These are phyloP conservation scores for Heptranchias perlo DNA, from an alignment of 2,113 vertebrate genomes.

Conservation along the genomic window DNA sequence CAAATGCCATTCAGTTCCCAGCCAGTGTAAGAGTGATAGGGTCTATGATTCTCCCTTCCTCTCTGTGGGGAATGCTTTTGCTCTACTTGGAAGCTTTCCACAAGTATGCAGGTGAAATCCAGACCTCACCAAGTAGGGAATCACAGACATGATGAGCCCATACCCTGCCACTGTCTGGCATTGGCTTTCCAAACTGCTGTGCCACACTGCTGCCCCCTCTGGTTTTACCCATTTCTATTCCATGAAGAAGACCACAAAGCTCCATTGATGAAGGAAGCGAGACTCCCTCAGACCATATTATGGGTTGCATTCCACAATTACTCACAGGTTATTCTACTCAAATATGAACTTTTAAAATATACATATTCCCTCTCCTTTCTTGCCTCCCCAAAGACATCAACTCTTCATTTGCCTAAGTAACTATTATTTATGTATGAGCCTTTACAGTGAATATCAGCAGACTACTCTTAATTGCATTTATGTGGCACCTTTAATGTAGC, in stretches of 20 bases:
- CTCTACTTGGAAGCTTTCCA: not conserved
- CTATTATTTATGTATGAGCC: not conserved
- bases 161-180: not conserved
- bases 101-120: not conserved
- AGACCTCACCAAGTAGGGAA: not conserved
- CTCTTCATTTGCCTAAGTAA: not conserved
- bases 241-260: not conserved
- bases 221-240: not conserved
- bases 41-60: not conserved
- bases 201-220: not conserved
- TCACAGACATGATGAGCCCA: not conserved
- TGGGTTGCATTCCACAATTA: not conserved
- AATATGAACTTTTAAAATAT: not conserved
- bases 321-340: not conserved
- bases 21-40: not conserved
- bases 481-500: not conserved
- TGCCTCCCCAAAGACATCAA: not conserved
- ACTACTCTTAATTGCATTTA: not conserved
- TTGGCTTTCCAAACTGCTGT: not conserved
- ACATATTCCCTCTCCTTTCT: not conserved
- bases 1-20: not conserved
- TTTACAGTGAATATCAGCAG: not conserved
- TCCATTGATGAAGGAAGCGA: not conserved
- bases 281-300: not conserved
- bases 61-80: not conserved